These are phyloP conservation scores for Steinernema carpocapsae DNA, from an alignment of 2,888 invertebrate species.

Conservation along the genomic window DNA sequence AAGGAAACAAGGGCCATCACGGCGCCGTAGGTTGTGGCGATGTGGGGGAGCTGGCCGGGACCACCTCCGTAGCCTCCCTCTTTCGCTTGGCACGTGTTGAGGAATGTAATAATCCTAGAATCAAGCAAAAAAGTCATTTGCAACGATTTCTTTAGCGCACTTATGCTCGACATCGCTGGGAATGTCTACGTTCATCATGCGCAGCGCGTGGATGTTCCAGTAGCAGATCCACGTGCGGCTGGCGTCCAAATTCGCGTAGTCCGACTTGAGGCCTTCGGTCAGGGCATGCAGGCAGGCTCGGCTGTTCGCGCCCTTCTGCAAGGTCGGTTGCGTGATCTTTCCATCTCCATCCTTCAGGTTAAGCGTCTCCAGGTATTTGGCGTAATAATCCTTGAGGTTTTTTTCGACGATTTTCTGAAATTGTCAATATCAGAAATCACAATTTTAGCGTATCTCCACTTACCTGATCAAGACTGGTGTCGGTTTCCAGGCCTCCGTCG, in stretches of 20 bases:
- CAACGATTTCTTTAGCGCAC: constrained; percentile 70
- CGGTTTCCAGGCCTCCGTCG: too few relatives aligned
- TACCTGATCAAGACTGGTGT: too few relatives aligned
- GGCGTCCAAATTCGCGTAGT: constrained; percentile 79
- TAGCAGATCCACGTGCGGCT: constrained; percentile 96
- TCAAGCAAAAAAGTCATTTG: constrained; percentile 35
- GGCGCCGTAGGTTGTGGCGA: constrained; percentile 96
- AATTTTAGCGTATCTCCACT: too few relatives aligned
- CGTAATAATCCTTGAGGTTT: too few relatives aligned
- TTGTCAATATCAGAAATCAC: too few relatives aligned
- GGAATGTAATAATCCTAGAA: constrained; percentile 55
- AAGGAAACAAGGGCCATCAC: constrained; percentile 89
- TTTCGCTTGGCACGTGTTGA: constrained; percentile 47
- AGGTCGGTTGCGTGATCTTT: too few relatives aligned
- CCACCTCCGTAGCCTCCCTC: constrained; percentile 76
- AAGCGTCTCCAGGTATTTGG: too few relatives aligned
- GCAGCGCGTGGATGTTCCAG: constrained; percentile 91
- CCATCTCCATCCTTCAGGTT: too few relatives aligned
- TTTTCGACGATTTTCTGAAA: too few relatives aligned
- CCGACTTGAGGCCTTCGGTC: too few relatives aligned
- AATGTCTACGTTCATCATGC: constrained; percentile 76
- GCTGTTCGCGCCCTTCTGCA: too few relatives aligned
- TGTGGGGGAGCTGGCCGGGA: constrained; percentile 87
- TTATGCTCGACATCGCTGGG: constrained; percentile 35
- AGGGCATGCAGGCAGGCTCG: too few relatives aligned